These are phyloP conservation scores for Myxocyprinus asiaticus DNA, from an alignment of 2,113 vertebrate genomes.

Conservation along the genomic window DNA sequence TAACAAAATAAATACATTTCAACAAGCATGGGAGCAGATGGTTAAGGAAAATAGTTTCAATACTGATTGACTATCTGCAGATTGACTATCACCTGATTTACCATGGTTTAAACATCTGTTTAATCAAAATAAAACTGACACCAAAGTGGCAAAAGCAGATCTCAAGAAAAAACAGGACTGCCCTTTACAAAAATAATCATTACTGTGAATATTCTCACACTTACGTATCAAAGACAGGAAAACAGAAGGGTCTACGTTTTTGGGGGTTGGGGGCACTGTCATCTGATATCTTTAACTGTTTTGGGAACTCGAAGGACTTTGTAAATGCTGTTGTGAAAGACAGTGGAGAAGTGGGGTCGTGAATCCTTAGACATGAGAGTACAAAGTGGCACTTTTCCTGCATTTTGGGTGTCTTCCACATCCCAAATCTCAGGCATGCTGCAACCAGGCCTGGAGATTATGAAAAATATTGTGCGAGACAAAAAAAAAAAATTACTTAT, in stretches of 20 bases:
- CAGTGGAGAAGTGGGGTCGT: slow-evolving; percentile 86
- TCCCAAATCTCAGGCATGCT: slow-evolving; percentile 99
- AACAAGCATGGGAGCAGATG: no score
- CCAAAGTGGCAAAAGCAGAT: not conserved
- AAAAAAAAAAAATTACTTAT: not conserved
- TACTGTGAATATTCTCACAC: slow-evolving; percentile 10
- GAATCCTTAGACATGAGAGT: slow-evolving; percentile 84
- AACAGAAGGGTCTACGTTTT: not conserved
- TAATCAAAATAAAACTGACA: slow-evolving; percentile 18
- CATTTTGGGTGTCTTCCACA: slow-evolving; percentile 85
- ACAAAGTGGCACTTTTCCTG: slow-evolving; percentile 85
- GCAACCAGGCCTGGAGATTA: slow-evolving; percentile 85
- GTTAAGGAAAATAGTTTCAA: no score
- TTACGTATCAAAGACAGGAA: not conserved
- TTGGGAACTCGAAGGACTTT: slow-evolving; percentile 86
- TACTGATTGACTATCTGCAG: no score
- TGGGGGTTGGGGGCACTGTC: slow-evolving; percentile 47
- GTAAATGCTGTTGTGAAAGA: slow-evolving; percentile 91
- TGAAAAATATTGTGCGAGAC: not conserved
- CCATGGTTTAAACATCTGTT: not conserved
- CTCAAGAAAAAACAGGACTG: not conserved
- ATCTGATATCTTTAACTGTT: slow-evolving; percentile 66
- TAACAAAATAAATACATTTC: no score
- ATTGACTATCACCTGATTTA: no score
- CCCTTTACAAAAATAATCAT: slow-evolving; percentile 15